phyloP scores from a whole-genome alignment of 1,140 invertebrate species.

The Hyposmocoma kahamanoa region DNA sequence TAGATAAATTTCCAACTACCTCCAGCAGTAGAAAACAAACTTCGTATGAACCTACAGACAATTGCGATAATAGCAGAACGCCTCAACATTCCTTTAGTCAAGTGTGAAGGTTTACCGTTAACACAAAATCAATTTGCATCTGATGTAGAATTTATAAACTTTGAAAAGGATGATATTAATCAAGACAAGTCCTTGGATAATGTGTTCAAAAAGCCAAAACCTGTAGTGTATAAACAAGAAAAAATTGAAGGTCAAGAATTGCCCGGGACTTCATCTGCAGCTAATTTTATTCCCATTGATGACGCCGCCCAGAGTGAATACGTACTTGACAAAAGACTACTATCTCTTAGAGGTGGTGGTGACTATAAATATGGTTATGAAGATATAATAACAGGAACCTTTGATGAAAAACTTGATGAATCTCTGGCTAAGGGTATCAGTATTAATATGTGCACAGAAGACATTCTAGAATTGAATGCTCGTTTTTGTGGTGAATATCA shows the following conservation, averaged over 20 bases:
- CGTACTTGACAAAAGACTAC: conserved; percentile 11
- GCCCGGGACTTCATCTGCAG: conserved; percentile 7
- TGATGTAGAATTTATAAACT: too few species aligned
- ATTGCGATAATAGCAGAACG: not conserved
- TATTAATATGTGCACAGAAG: conserved; percentile 24
- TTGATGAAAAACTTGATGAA: conserved; percentile 57
- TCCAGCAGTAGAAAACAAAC: not conserved
- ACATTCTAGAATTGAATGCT: conserved; percentile 27
- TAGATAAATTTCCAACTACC: not conserved
- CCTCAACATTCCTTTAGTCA: not conserved
- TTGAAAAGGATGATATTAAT: too few species aligned
- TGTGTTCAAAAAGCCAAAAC: too few species aligned
- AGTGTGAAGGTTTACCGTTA: too few species aligned
- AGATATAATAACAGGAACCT: conserved; percentile 60
- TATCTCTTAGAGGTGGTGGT: conserved; percentile 16
- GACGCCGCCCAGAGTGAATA: conserved; percentile 9
- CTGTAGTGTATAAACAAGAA: too few species aligned
- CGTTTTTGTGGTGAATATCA: conserved; percentile 39
- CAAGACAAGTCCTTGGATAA: too few species aligned
- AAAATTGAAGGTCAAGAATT: not conserved
- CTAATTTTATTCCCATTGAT: conserved; percentile 23
- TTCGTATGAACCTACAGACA: not conserved
- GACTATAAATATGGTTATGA: conserved; percentile 60
- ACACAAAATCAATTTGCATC: too few species aligned
- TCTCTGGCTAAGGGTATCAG: conserved; percentile 34